Conservation (phyloP, 1,140 invertebrate genomes). For the Daktulosphaira vitifoliae region DNA sequence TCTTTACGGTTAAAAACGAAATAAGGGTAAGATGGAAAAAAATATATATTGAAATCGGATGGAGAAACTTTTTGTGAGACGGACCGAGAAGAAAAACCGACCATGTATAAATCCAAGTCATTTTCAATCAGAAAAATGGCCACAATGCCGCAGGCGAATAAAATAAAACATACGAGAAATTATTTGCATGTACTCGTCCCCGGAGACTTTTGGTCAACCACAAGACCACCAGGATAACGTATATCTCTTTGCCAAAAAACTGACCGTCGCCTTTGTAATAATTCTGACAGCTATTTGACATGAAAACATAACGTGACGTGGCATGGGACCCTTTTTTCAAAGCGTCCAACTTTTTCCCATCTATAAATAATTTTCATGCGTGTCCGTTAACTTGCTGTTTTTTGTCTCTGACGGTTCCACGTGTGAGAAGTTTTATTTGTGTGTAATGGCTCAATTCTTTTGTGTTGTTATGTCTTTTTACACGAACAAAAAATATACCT, state of each 20-base stretch:
- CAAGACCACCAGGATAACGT: not conserved
- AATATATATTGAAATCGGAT: not conserved
- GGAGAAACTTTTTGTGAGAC: conserved; percentile 22
- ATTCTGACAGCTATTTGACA: conserved; percentile 31
- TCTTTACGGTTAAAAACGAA: not conserved
- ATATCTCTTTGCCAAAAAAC: not conserved
- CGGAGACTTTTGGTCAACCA: conserved; percentile 20
- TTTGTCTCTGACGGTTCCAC: too few species aligned
- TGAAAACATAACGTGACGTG: conserved; percentile 21
- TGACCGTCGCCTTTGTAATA: conserved; percentile 19
- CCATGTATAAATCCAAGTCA: conserved; percentile 32
- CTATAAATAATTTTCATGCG: conserved; percentile 4
- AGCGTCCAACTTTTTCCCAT: not conserved
- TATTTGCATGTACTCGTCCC: conserved; percentile 30
- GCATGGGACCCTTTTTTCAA: not conserved
- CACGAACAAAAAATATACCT: too few species aligned
- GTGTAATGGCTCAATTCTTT: too few species aligned
- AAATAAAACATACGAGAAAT: not conserved
- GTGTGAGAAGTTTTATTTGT: too few species aligned
- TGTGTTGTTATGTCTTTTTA: too few species aligned
- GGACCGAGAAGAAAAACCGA: conserved; percentile 22
- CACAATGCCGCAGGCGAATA: not conserved
- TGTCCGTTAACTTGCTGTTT: not conserved
- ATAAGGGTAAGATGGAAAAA: conserved; percentile 1
- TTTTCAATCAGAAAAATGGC: conserved; percentile 33